Percentiles rank a stretch among this genome's conserved stretches.
Evolutionary conservation across 2,113 vertebrate species (phyloP).

Genomic region (Tragelaphus buxtoni): DNA sequence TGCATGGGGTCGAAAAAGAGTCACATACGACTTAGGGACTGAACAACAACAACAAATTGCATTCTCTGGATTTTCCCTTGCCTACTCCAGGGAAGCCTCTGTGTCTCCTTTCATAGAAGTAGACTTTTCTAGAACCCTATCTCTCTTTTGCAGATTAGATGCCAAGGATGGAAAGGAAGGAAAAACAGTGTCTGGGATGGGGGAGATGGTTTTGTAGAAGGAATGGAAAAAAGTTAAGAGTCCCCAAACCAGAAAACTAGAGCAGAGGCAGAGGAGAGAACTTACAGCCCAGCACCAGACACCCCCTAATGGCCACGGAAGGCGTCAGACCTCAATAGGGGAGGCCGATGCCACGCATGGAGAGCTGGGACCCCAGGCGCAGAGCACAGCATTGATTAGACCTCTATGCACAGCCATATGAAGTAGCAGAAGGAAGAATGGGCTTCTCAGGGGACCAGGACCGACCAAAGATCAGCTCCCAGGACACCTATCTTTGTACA

Average conservation of each 20-base stretch:
- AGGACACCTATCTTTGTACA: not conserved
- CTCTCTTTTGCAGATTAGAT: not conserved
- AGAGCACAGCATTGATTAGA: not conserved
- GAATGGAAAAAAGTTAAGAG: not conserved
- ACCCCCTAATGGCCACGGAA: not conserved
- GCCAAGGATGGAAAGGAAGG: not conserved
- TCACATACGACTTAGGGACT: not conserved
- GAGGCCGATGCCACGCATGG: not conserved
- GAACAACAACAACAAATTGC: not conserved
- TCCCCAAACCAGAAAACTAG: not conserved
- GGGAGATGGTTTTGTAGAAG: not conserved
- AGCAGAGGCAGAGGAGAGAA: not conserved
- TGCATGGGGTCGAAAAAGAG: not conserved
- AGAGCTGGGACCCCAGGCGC: no score
- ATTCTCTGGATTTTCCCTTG: not conserved
- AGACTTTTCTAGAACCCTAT: not conserved
- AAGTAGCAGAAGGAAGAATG: not conserved
- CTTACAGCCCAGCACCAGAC: not conserved
- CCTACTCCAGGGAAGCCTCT: not conserved
- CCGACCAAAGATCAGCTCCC: not conserved
- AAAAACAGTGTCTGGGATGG: not conserved
- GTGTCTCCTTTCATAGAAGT: not conserved
- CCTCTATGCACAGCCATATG: not conserved
- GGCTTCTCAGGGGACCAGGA: not conserved
- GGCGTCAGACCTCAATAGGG: not conserved